A percentile compares a stretch with the other conserved stretches of the same genome.
Evolutionary conservation across 2,113 vertebrate species (phyloP).

Genomic region (Apodemus sylvaticus): DNA sequence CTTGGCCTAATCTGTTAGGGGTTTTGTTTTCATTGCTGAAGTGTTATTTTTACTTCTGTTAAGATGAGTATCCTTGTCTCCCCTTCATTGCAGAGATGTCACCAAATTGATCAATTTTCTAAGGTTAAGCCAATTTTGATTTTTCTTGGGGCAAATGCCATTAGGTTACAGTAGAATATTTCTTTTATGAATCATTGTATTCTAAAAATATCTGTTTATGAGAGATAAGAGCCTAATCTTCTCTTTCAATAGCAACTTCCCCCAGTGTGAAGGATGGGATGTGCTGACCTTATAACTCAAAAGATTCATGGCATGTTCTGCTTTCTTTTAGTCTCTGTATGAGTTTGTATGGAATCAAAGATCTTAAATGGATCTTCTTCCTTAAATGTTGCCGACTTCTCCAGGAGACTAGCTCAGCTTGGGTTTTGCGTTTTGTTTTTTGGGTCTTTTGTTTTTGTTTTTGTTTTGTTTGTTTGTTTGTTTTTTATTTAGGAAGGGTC

Average conservation of each 20-base stretch:
- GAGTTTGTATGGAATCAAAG: neutral
- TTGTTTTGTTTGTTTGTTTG: no score
- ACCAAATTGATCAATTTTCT: neutral
- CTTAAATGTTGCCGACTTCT: neutral
- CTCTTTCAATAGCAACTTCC: neutral
- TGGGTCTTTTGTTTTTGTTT: no score
- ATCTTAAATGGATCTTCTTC: neutral
- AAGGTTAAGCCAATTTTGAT: constrained; percentile 8
- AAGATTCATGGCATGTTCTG: neutral
- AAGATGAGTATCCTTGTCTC: neutral
- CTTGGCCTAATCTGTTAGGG: neutral
- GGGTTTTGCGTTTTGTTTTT: no score
- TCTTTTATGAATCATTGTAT: neutral
- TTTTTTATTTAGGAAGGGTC: neutral
- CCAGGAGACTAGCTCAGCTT: neutral
- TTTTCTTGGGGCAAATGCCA: neutral
- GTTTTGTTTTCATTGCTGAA: neutral
- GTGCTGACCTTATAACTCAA: neutral
- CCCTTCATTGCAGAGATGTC: neutral
- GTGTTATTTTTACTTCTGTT: neutral
- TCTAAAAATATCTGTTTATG: neutral
- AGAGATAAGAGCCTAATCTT: neutral
- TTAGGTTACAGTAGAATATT: neutral
- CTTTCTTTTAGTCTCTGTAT: neutral
- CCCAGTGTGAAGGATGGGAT: neutral